Evolutionary conservation across 2,113 vertebrate species (phyloP).

Genomic region (Charadrius vociferus): DNA sequence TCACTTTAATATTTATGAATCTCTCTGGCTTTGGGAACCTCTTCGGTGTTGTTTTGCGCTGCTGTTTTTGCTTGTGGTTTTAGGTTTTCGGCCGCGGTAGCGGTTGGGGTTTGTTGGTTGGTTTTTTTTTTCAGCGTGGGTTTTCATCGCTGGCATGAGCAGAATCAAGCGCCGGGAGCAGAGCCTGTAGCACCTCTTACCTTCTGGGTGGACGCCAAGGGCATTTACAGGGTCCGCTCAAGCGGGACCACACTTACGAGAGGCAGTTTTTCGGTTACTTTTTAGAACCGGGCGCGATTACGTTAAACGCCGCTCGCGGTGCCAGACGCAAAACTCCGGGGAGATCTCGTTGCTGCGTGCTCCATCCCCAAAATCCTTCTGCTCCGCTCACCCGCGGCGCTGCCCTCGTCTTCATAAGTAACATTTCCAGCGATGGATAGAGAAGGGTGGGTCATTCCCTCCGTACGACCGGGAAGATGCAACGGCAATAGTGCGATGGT

Average conservation of each 20-base stretch:
- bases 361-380: background rate
- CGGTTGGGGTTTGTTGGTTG: background rate
- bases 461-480: background rate
- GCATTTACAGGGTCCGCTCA: background rate
- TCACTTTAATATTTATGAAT: slow-evolving; percentile 48
- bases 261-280: background rate
- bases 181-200: background rate
- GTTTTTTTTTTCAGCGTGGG: background rate
- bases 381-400: rapidly evolving
- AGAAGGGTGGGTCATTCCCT: background rate
- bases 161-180: background rate
- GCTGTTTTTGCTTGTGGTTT: background rate
- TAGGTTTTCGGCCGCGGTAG: background rate
- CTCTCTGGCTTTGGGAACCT: slow-evolving; percentile 6
- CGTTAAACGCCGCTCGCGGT: rapidly evolving
- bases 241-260: background rate
- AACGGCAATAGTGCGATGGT: rapidly evolving
- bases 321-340: background rate
- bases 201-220: background rate
- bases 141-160: background rate
- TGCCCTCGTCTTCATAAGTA: background rate
- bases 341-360: background rate
- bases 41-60: background rate
- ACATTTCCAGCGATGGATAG: background rate
- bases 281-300: background rate